Percentiles rank a stretch among this genome's conserved stretches.
These are phyloP conservation scores for Corythoichthys intestinalis DNA, from an alignment of 2,113 vertebrate genomes.

Conservation along the genomic window DNA sequence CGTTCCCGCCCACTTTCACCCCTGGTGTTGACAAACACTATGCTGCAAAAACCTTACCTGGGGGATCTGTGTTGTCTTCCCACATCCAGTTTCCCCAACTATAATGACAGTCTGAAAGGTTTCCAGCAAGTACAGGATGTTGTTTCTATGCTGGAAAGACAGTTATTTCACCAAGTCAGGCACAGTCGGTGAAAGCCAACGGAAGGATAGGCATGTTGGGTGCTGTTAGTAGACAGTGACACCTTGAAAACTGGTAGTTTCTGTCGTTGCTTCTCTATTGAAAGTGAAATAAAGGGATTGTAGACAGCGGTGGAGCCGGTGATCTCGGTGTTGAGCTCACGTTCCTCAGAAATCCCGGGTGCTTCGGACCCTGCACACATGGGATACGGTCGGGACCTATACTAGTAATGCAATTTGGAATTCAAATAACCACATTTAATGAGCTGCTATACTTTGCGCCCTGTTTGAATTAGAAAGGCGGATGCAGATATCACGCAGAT, in stretches of 20 bases:
- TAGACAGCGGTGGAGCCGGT: constrained; percentile 80
- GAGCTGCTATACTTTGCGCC: not conserved
- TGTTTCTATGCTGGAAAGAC: constrained; percentile 89
- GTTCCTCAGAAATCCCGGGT: constrained; percentile 88
- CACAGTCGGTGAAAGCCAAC: not conserved
- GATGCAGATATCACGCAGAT: constrained; percentile 33
- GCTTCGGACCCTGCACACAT: constrained; percentile 80
- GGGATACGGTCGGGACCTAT: too few species aligned
- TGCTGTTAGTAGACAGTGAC: not conserved
- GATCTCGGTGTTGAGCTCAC: constrained; percentile 84
- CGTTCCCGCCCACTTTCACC: too few species aligned
- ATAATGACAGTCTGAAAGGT: constrained; percentile 94
- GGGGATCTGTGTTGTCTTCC: constrained; percentile 95
- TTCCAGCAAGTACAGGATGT: constrained; percentile 93
- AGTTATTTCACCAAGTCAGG: not conserved
- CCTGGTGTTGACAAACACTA: too few species aligned
- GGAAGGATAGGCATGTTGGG: not conserved
- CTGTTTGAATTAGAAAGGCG: constrained; percentile 25
- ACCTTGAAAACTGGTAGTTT: constrained; percentile 97
- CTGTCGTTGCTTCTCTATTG: constrained; percentile 95
- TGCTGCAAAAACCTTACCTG: constrained; percentile 72
- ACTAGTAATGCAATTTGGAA: not conserved
- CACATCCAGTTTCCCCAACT: constrained; percentile 95
- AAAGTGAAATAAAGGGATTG: constrained; percentile 89
- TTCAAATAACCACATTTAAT: not conserved